Percentiles rank a stretch among this genome's conserved stretches.
Conservation (phyloP, 92 coral and sea anemone species). For the Palythoa caribaeorum region DNA sequence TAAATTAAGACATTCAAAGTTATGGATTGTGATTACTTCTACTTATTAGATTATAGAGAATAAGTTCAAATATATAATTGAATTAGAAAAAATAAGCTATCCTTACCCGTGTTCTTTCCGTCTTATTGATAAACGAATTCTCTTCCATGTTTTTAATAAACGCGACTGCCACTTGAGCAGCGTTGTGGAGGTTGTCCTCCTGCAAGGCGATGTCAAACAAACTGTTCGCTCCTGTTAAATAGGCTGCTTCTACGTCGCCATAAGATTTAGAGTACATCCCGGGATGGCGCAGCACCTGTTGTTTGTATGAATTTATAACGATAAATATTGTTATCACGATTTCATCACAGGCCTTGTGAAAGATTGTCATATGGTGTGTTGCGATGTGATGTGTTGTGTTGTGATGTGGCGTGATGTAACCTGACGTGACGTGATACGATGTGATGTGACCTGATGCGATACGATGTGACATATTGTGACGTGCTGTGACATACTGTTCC, state of each 20-base stretch:
- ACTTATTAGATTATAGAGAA: neutral
- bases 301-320: neutral
- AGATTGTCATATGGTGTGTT: too few species aligned
- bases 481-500: too few species aligned
- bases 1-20: too few species aligned
- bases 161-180: neutral
- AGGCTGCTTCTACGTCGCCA: neutral
- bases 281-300: slow-evolving; percentile 14
- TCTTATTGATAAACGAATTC: neutral
- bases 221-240: neutral
- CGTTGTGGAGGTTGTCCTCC: slow-evolving; percentile 23
- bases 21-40: neutral
- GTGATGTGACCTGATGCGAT: too few species aligned
- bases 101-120: neutral
- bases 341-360: too few species aligned
- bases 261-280: neutral
- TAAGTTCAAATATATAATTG: neutral
- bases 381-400: too few species aligned
- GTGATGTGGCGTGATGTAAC: too few species aligned
- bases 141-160: slow-evolving; percentile 15
- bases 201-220: slow-evolving; percentile 2
- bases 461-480: too few species aligned
- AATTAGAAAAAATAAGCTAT: neutral
- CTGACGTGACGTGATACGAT: too few species aligned
- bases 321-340: too few species aligned